A percentile compares a stretch with the other conserved stretches of the same genome.
phyloP scores from a whole-genome alignment of 2,113 vertebrate species.

The Menura novaehollandiae region DNA sequence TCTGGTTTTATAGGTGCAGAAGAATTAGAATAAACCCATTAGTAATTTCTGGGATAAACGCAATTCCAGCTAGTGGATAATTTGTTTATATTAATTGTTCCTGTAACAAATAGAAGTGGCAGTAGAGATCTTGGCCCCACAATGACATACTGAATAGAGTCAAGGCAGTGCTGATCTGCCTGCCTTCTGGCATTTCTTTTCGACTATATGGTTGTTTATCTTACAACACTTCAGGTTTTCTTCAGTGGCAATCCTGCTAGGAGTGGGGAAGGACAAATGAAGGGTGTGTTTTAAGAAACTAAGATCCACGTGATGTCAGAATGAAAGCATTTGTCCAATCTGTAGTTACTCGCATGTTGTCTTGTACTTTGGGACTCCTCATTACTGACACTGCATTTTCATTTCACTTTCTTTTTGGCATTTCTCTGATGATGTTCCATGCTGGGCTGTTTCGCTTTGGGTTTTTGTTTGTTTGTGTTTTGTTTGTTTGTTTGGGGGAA shows the following conservation, averaged over 20 bases:
- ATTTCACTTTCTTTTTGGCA: background rate
- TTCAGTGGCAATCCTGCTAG: background rate
- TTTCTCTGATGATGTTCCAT: background rate
- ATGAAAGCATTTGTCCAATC: background rate
- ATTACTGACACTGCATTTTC: background rate
- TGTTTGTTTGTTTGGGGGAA: background rate
- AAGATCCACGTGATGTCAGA: background rate
- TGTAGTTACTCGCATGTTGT: background rate
- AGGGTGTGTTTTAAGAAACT: background rate
- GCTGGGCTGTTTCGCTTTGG: background rate
- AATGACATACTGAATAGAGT: background rate
- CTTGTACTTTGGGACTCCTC: background rate
- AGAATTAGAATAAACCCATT: background rate
- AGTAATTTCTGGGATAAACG: background rate
- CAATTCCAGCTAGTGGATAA: background rate
- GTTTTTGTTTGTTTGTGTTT: background rate
- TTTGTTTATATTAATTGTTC: background rate
- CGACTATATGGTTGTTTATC: rapidly evolving
- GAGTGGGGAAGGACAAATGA: background rate
- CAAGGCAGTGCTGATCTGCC: background rate
- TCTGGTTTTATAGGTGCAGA: background rate
- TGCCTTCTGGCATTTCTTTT: background rate
- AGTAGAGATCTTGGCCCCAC: background rate
- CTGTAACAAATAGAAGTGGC: background rate
- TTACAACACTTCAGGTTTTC: background rate